Evolutionary conservation across 2,797 vertebrate genomes (phyloP).

Genomic region (Ptychobarbus kaznakovi): DNA sequence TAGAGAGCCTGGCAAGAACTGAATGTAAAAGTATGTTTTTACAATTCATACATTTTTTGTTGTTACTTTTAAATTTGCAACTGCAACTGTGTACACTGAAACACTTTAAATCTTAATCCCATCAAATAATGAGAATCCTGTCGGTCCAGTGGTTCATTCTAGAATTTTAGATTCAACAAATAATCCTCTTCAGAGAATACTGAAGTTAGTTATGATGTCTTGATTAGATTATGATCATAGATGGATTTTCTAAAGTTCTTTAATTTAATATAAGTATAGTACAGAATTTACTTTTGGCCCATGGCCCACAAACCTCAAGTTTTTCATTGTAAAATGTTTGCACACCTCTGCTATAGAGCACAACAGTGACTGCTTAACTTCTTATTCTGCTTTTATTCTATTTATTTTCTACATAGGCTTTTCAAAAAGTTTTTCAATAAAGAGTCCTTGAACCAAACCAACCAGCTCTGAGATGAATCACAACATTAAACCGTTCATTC

Average conservation of each 20-base stretch:
- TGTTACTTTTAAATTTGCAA: not conserved
- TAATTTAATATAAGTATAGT: not conserved
- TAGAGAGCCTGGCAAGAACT: not conserved
- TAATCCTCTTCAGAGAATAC: not conserved
- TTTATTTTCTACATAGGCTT: slow-evolving; percentile 23
- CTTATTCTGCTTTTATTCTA: not conserved
- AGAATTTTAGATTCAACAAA: not conserved
- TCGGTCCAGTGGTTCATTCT: not conserved
- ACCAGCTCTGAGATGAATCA: slow-evolving; percentile 24
- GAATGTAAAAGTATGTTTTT: not conserved
- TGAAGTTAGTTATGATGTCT: not conserved
- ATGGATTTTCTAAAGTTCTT: not conserved
- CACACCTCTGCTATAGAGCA: not conserved
- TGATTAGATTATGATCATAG: not conserved
- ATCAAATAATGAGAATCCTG: not conserved
- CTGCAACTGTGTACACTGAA: not conserved
- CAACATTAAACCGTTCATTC: slow-evolving; percentile 29
- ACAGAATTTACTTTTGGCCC: not conserved
- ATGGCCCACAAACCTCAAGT: not conserved
- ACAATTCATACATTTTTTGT: not conserved
- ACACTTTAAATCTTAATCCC: not conserved
- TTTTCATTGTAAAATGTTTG: not conserved
- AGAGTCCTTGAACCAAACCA: slow-evolving; percentile 22
- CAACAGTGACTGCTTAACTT: not conserved
- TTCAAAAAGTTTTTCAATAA: slow-evolving; percentile 1